Conservation (phyloP, 2,888 invertebrate species). For the Campaea margaritaria region DNA sequence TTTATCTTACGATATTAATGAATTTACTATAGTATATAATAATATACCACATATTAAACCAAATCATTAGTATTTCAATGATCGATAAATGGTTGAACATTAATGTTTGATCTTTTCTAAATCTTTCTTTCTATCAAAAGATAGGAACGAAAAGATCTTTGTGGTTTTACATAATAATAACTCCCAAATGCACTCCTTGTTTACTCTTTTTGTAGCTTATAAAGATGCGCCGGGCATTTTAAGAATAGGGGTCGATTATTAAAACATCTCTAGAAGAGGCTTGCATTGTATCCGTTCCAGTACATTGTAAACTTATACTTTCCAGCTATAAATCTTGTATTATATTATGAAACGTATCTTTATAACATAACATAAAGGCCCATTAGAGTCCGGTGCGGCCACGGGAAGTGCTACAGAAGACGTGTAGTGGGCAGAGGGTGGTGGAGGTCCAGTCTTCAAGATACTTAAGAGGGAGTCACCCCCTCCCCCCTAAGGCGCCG, state of each 20-base stretch:
- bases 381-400: constrained; percentile 79
- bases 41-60: background rate
- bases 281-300: too few relatives aligned
- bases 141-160: too few relatives aligned
- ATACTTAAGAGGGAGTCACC: constrained; percentile 72
- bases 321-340: constrained; percentile 13
- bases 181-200: too few relatives aligned
- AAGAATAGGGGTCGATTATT: too few relatives aligned
- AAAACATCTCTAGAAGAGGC: background rate
- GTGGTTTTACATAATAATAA: too few relatives aligned
- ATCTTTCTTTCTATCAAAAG: too few relatives aligned
- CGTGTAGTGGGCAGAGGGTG: constrained; percentile 80
- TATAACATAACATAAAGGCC: constrained; percentile 75
- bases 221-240: too few relatives aligned
- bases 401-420: constrained; percentile 81
- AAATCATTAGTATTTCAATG: background rate
- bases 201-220: too few relatives aligned
- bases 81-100: too few relatives aligned
- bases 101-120: too few relatives aligned
- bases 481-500: constrained; percentile 69
- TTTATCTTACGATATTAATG: too few relatives aligned
- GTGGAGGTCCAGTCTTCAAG: constrained; percentile 83
- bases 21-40: too few relatives aligned
- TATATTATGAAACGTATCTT: constrained; percentile 55
- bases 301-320: background rate